phyloP scores from a whole-genome alignment of 2,888 invertebrate species.

The Dasysyrphus tricinctus region DNA sequence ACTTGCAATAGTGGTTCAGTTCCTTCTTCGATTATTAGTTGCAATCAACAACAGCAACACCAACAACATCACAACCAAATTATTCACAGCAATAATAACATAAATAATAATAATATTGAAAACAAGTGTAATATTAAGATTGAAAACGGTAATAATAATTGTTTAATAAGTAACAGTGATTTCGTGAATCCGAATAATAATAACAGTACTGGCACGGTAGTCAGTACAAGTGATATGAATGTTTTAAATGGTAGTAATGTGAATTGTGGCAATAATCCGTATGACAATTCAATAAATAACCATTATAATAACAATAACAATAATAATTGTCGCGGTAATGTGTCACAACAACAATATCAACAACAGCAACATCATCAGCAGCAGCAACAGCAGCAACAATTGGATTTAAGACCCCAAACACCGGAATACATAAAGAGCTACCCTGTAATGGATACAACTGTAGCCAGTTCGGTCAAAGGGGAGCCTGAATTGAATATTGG shows the following conservation, averaged over 20 bases:
- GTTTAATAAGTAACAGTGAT: slow-evolving; percentile 72
- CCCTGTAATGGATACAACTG: slow-evolving; percentile 84
- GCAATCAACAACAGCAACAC: slow-evolving; percentile 31
- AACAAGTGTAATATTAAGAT: slow-evolving; percentile 30
- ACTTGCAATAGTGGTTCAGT: slow-evolving; percentile 75
- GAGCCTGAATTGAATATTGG: slow-evolving; percentile 83
- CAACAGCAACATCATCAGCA: slow-evolving; percentile 71
- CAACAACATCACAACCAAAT: slow-evolving; percentile 56
- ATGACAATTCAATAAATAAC: slow-evolving; percentile 68
- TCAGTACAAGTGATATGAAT: slow-evolving; percentile 75
- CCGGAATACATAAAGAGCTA: slow-evolving; percentile 83
- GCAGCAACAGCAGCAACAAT: slow-evolving; percentile 76
- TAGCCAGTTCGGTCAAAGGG: slow-evolving; percentile 83
- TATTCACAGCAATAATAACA: slow-evolving; percentile 52
- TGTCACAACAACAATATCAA: slow-evolving; percentile 68
- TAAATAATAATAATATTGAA: slow-evolving; percentile 49
- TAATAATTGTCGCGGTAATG: slow-evolving; percentile 56
- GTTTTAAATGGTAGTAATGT: slow-evolving; percentile 54
- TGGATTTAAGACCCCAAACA: slow-evolving; percentile 82
- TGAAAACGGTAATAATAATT: slow-evolving; percentile 40
- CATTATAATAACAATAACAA: slow-evolving; percentile 47
- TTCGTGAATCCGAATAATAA: slow-evolving; percentile 53
- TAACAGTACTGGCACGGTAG: slow-evolving; percentile 52
- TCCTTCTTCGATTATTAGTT: slow-evolving; percentile 59
- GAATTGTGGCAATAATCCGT: slow-evolving; percentile 42